Evolutionary conservation across 2,888 invertebrate species (phyloP).

Genomic region (Pristionchus exspectatus): DNA sequence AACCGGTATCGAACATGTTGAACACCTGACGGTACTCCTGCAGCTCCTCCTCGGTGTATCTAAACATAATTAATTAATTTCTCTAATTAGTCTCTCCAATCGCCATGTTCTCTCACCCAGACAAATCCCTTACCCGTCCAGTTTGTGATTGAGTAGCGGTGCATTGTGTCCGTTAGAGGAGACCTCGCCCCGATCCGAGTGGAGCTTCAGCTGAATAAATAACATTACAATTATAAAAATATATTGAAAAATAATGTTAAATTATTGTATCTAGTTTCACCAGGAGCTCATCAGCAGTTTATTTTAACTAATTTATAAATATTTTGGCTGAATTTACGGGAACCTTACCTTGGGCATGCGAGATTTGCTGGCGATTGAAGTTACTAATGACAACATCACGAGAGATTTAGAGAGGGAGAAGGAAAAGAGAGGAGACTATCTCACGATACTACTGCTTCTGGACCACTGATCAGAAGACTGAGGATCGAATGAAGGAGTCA

Average conservation of each 20-base stretch:
- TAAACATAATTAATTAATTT: neutral
- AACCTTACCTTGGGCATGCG: slow-evolving; percentile 16
- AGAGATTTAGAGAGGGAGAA: neutral
- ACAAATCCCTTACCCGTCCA: slow-evolving; percentile 58
- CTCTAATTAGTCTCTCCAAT: neutral
- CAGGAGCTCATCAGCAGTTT: neutral
- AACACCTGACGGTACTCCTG: slow-evolving; percentile 77
- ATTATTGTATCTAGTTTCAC: neutral
- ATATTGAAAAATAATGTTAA: neutral
- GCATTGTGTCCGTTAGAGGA: slow-evolving; percentile 58
- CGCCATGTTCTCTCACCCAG: neutral
- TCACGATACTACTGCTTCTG: neutral
- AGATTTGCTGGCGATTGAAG: neutral
- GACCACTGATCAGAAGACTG: neutral
- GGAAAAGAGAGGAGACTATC: neutral
- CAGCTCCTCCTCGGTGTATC: slow-evolving; percentile 75
- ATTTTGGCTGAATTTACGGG: neutral
- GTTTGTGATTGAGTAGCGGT: slow-evolving; percentile 61
- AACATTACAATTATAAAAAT: neutral
- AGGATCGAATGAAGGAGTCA: neutral
- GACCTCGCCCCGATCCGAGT: slow-evolving; percentile 69
- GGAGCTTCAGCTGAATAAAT: slow-evolving; percentile 67
- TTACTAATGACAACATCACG: neutral
- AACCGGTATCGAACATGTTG: slow-evolving; percentile 78
- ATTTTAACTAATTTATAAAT: too few species aligned